A percentile compares a stretch with the other conserved stretches of the same genome.
Evolutionary conservation across 2,113 vertebrate genomes (phyloP).

Genomic region (Pachycephala philippinensis): DNA sequence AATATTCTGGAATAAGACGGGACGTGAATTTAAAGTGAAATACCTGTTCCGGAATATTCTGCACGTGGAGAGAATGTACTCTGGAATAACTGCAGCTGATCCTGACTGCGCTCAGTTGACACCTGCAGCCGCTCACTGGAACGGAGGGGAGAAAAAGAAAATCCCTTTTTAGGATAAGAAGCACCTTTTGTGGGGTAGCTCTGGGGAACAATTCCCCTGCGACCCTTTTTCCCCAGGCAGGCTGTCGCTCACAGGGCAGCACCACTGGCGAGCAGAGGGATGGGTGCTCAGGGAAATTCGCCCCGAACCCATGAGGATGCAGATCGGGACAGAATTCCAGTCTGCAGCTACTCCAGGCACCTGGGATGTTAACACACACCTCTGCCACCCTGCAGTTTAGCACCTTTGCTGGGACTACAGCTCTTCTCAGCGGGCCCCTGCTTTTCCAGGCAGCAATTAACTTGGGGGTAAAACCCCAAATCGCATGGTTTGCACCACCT

Average conservation of each 20-base stretch:
- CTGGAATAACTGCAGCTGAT: not conserved
- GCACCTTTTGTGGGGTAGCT: not conserved
- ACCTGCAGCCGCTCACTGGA: not conserved
- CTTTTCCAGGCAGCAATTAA: not conserved
- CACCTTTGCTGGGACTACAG: not conserved
- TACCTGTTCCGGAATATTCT: conserved; percentile 2
- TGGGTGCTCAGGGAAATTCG: not conserved
- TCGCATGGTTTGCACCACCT: rapidly evolving
- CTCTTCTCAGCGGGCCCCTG: rapidly evolving
- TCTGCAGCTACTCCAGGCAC: not conserved
- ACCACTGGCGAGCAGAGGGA: rapidly evolving
- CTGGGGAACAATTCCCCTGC: not conserved
- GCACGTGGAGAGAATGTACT: rapidly evolving
- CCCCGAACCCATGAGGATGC: not conserved
- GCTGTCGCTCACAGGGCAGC: not conserved
- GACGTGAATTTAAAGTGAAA: conserved; percentile 32
- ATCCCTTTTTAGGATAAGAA: not conserved
- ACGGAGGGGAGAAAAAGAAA: not conserved
- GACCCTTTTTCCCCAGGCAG: rapidly evolving
- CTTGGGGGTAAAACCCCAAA: not conserved
- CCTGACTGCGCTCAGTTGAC: not conserved
- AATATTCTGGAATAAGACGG: not conserved
- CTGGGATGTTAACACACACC: no score
- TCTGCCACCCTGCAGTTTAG: not conserved
- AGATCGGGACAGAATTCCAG: not conserved